phyloP scores from a whole-genome alignment of 2,797 vertebrate genomes.

The Chelmon rostratus region DNA sequence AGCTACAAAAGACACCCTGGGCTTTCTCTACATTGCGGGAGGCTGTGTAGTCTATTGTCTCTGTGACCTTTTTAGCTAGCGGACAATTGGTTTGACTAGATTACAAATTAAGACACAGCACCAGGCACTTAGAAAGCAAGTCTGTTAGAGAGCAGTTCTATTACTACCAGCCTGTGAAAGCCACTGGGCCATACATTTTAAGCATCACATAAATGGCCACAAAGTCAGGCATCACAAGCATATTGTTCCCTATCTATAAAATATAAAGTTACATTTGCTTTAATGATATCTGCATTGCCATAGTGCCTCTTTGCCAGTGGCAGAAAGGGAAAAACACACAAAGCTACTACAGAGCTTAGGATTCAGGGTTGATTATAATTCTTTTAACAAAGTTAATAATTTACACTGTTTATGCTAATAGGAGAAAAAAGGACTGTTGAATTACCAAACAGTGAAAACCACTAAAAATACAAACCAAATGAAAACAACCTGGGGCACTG shows the following conservation, averaged over 20 bases:
- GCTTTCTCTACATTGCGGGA: conserved; percentile 76
- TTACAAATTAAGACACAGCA: conserved; percentile 85
- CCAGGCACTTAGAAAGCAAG: conserved; percentile 80
- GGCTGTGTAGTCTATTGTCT: conserved; percentile 83
- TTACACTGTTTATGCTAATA: conserved; percentile 84
- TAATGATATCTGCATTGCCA: conserved; percentile 72
- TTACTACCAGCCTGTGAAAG: conserved; percentile 77
- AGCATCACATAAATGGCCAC: conserved; percentile 70
- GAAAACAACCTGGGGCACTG: conserved; percentile 84
- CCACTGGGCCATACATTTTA: conserved; percentile 75
- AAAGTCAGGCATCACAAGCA: conserved; percentile 59
- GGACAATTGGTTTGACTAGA: conserved; percentile 86
- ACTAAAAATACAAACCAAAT: conserved; percentile 81
- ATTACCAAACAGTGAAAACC: conserved; percentile 82
- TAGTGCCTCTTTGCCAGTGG: conserved; percentile 72
- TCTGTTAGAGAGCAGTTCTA: conserved; percentile 79
- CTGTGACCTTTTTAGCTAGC: conserved; percentile 83
- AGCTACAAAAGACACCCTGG: conserved; percentile 78
- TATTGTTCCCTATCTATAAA: conserved; percentile 73
- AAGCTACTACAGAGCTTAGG: conserved; percentile 47
- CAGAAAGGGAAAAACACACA: conserved; percentile 72
- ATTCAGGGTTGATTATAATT: conserved; percentile 78
- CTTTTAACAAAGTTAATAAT: conserved; percentile 86
- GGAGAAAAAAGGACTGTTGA: conserved; percentile 77
- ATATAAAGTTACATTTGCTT: conserved; percentile 76